Evolutionary conservation across 2,113 vertebrate species (phyloP).

Genomic region (Hyla sarda): DNA sequence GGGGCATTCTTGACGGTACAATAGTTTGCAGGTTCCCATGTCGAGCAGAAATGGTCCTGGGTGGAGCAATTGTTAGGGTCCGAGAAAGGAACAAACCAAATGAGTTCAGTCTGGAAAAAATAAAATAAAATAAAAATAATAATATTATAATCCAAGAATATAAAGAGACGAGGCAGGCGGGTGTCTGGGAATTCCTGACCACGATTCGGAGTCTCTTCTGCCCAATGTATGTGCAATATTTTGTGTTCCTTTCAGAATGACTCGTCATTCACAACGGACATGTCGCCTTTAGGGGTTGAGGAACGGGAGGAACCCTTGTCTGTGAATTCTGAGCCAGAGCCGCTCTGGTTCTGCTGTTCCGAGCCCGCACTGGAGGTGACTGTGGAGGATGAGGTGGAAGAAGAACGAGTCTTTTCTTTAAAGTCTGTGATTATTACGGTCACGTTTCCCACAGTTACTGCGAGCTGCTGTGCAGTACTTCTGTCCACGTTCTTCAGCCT

Average conservation of each 20-base stretch:
- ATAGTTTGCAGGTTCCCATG: conserved; percentile 78
- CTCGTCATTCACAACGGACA: conserved; percentile 94
- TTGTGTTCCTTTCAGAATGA: conserved; percentile 88
- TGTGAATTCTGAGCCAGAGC: conserved; percentile 98
- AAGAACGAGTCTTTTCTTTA: conserved; percentile 99
- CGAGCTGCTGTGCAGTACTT: conserved; percentile 97
- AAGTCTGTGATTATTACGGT: conserved; percentile 99
- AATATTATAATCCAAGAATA: conserved; percentile 65
- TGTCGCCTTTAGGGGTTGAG: conserved; percentile 96
- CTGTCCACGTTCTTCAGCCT: conserved; percentile 98
- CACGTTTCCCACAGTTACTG: conserved; percentile 97
- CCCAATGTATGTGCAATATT: conserved; percentile 54
- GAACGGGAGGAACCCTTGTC: conserved; percentile 98
- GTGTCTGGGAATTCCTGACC: conserved; percentile 80
- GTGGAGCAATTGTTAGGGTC: conserved; percentile 67
- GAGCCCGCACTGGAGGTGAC: conserved; percentile 96
- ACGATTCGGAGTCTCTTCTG: conserved; percentile 73
- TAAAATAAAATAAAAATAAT: conserved; percentile 12
- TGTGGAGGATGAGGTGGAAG: conserved; percentile 97
- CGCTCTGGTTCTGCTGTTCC: conserved; percentile 98
- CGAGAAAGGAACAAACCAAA: conserved; percentile 62
- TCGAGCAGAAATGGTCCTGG: conserved; percentile 76
- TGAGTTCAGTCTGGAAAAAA: conserved; percentile 64
- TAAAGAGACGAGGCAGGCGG: conserved; percentile 71
- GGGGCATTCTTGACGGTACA: conserved; percentile 83